Evolutionary conservation across 2,113 vertebrate genomes (phyloP).

Genomic region (Pterophyllum scalare): DNA sequence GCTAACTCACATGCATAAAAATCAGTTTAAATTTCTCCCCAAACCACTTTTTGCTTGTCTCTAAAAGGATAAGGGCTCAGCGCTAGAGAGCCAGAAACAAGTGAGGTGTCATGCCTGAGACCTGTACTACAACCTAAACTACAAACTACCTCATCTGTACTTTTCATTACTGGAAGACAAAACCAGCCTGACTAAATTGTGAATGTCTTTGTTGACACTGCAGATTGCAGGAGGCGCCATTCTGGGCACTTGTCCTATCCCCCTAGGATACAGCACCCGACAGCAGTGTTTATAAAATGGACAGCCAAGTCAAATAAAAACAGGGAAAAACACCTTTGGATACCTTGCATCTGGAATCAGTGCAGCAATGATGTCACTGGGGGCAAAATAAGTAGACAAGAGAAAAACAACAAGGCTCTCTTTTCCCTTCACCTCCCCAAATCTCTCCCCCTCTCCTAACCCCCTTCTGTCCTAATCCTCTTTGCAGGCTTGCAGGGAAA

Average conservation of each 20-base stretch:
- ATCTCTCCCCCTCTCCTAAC: constrained; percentile 62
- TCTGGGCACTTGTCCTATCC: neutral
- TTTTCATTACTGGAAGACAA: neutral
- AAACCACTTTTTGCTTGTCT: neutral
- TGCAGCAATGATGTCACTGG: constrained; percentile 87
- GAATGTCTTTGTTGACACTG: neutral
- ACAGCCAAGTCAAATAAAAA: constrained; percentile 57
- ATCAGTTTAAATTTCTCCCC: no score
- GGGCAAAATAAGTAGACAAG: constrained; percentile 88
- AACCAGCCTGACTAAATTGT: neutral
- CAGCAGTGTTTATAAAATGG: constrained; percentile 32
- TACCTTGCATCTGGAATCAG: constrained; percentile 84
- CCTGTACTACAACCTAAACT: neutral
- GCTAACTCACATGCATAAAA: neutral
- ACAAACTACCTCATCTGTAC: neutral
- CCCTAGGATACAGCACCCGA: neutral
- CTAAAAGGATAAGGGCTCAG: neutral
- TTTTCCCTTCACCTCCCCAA: constrained; percentile 55
- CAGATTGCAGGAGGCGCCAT: constrained; percentile 27
- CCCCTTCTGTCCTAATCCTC: constrained; percentile 86
- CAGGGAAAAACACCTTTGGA: constrained; percentile 67
- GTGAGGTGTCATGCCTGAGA: neutral
- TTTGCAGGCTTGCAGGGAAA: constrained; percentile 90
- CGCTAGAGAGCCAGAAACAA: no score
- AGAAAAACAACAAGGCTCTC: constrained; percentile 88